Evolutionary conservation across 2,888 invertebrate species (phyloP).

Genomic region (Hyposoter dolosus): DNA sequence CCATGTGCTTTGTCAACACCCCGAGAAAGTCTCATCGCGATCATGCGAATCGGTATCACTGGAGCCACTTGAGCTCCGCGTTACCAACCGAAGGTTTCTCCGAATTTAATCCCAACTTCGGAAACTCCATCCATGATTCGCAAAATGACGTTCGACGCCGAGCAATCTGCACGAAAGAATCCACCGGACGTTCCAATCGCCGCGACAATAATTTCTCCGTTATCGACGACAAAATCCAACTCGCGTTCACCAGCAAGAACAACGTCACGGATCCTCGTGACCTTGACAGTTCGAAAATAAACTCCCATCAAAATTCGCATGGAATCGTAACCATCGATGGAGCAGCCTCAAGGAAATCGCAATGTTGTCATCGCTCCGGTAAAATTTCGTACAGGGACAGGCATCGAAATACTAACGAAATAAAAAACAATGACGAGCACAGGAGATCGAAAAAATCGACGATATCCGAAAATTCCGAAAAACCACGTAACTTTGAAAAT

Average conservation of each 20-base stretch:
- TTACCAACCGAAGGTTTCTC: constrained; percentile 41
- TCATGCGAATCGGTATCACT: background rate
- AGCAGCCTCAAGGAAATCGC: constrained; percentile 24
- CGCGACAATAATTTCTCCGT: background rate
- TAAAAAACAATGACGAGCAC: background rate
- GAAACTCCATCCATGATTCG: background rate
- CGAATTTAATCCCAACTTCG: constrained; percentile 2
- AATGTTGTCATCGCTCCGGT: background rate
- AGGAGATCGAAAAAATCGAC: constrained; percentile 22
- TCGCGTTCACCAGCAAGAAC: background rate
- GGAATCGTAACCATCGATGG: constrained; percentile 27
- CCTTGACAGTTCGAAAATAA: background rate
- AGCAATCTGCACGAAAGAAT: background rate
- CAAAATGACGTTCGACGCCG: background rate
- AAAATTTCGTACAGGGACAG: background rate
- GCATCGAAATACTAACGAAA: background rate
- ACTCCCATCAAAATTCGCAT: constrained; percentile 21
- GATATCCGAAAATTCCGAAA: background rate
- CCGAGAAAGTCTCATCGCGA: background rate
- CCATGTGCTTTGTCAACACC: constrained; percentile 26
- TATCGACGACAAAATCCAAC: constrained; percentile 25
- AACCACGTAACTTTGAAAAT: background rate
- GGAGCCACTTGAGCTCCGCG: constrained; percentile 42
- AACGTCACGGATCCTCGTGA: background rate
- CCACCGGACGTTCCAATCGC: background rate